Percentiles rank a stretch among this genome's conserved stretches.
Evolutionary conservation across 2,888 invertebrate species (phyloP).

Genomic region (Onchidella celtica): DNA sequence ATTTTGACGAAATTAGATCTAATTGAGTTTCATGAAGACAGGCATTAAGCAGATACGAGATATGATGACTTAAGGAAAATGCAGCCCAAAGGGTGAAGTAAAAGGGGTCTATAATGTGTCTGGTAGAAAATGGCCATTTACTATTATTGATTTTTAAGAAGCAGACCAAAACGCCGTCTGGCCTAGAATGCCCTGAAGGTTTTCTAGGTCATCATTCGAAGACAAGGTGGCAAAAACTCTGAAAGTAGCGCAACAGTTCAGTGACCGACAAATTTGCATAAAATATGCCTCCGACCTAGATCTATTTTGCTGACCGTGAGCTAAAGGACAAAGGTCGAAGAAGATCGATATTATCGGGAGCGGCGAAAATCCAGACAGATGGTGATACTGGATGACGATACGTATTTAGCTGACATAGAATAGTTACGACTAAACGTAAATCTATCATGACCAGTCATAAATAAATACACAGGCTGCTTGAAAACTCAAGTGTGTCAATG

Average conservation of each 20-base stretch:
- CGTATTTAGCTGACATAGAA: background rate
- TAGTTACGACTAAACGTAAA: background rate
- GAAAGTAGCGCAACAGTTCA: slow-evolving; percentile 42
- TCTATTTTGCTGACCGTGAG: slow-evolving; percentile 63
- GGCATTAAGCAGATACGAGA: no score
- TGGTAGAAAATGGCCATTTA: no score
- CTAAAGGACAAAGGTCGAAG: slow-evolving; percentile 75
- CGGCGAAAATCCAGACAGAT: background rate
- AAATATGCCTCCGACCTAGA: slow-evolving; percentile 75
- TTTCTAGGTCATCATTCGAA: background rate
- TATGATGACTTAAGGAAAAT: no score
- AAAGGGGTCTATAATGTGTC: no score
- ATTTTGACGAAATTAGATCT: no score
- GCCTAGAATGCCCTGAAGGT: background rate
- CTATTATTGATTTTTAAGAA: no score
- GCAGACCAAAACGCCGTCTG: background rate
- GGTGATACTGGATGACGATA: background rate
- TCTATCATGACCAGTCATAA: background rate
- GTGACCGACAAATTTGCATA: slow-evolving; percentile 72
- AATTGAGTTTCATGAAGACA: no score
- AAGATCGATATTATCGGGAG: slow-evolving; percentile 56
- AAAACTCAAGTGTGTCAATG: slow-evolving; percentile 61
- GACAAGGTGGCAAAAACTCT: background rate
- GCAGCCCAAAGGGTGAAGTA: no score
- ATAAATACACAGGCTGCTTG: background rate